Evolutionary conservation across 2,797 vertebrate species (phyloP).

Genomic region (Premnoplex brunnescens): DNA sequence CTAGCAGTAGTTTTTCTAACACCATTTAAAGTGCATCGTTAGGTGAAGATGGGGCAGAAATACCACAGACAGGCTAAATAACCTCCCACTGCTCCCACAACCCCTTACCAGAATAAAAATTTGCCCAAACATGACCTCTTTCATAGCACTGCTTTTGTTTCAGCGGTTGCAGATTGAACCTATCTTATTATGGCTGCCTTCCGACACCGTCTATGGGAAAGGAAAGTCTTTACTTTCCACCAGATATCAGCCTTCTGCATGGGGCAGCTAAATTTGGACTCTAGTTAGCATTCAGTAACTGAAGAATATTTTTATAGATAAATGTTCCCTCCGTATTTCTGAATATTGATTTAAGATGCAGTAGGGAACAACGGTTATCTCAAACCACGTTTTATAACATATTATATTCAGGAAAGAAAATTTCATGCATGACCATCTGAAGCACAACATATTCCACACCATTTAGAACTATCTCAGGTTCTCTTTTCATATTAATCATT

Average conservation of each 20-base stretch:
- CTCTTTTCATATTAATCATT: slow-evolving; percentile 58
- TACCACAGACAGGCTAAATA: accelerated
- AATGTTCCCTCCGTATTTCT: slow-evolving; percentile 32
- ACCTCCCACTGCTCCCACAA: background rate
- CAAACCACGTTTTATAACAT: slow-evolving; percentile 34
- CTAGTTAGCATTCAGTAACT: slow-evolving; percentile 23
- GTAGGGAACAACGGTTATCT: slow-evolving; percentile 50
- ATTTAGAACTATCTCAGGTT: slow-evolving; percentile 58
- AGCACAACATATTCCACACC: slow-evolving; percentile 65
- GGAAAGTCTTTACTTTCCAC: background rate
- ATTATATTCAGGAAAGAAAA: slow-evolving; percentile 48
- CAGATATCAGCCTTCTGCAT: background rate
- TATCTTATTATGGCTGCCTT: background rate
- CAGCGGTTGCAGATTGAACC: background rate
- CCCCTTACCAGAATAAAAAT: background rate
- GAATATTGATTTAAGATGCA: slow-evolving; percentile 67
- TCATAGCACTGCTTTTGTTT: background rate
- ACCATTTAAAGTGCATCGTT: background rate
- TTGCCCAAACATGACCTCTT: background rate
- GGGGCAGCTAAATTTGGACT: background rate
- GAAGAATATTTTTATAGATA: slow-evolving; percentile 16
- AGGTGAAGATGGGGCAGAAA: background rate
- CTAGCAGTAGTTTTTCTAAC: accelerated
- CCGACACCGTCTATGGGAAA: background rate
- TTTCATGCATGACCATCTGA: slow-evolving; percentile 65